A percentile compares a stretch with the other conserved stretches of the same genome.
These are phyloP conservation scores for Megaceryle maxima DNA, from an alignment of 2,113 vertebrate genomes.

Conservation along the genomic window DNA sequence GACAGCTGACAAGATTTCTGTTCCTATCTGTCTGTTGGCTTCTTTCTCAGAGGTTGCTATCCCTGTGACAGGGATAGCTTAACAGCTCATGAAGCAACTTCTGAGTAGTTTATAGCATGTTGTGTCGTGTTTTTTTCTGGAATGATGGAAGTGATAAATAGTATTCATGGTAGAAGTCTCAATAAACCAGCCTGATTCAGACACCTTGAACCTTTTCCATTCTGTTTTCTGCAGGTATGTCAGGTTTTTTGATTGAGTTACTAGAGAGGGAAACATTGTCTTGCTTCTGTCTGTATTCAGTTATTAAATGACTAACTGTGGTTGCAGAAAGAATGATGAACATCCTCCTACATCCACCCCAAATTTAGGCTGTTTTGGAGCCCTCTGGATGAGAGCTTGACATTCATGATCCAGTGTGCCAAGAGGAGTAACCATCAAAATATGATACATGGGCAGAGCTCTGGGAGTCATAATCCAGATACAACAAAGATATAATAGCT, in stretches of 20 bases:
- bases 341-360: neutral
- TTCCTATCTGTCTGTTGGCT: constrained; percentile 15
- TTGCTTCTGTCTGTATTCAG: neutral
- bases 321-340: neutral
- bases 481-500: neutral
- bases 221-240: neutral
- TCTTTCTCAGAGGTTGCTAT: neutral
- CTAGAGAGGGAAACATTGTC: neutral
- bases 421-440: neutral
- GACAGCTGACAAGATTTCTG: constrained; percentile 43
- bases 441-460: neutral
- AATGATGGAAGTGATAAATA: neutral
- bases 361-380: neutral
- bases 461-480: neutral
- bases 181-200: neutral
- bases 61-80: neutral
- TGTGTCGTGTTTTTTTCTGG: neutral
- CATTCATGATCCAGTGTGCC: neutral
- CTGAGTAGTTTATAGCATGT: constrained; percentile 14
- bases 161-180: neutral
- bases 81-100: constrained; percentile 30
- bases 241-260: neutral
- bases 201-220: neutral
- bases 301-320: neutral
- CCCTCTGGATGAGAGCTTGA: neutral